A percentile compares a stretch with the other conserved stretches of the same genome.
phyloP scores from a whole-genome alignment of 2,888 invertebrate genomes.

The Patella ulyssiponensis region DNA sequence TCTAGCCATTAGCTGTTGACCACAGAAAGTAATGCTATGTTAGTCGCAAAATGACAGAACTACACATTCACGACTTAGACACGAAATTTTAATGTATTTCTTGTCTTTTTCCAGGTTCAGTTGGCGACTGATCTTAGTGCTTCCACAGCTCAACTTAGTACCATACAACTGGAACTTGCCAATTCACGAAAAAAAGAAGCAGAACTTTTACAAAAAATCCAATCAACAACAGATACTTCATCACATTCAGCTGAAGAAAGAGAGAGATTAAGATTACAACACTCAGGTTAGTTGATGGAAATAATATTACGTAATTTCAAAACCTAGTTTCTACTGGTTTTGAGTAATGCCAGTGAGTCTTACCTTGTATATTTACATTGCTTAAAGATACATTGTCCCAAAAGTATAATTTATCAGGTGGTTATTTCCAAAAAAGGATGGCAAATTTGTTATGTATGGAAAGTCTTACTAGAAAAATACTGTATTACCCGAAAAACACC shows the following conservation, averaged over 20 bases:
- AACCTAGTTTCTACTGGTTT: background rate
- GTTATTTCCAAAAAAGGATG: too few relatives aligned
- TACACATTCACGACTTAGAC: too few relatives aligned
- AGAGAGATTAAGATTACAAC: conserved; percentile 51
- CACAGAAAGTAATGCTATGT: too few relatives aligned
- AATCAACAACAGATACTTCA: conserved; percentile 42
- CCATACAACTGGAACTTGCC: conserved; percentile 61
- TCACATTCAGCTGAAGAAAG: conserved; percentile 55
- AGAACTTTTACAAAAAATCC: conserved; percentile 61
- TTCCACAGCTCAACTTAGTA: conserved; percentile 62
- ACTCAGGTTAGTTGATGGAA: conserved; percentile 45
- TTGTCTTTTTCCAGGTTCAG: conserved; percentile 46
- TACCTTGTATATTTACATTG: too few relatives aligned
- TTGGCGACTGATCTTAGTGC: conserved; percentile 59
- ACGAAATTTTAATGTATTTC: too few relatives aligned
- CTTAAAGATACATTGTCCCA: too few relatives aligned
- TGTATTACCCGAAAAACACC: too few relatives aligned
- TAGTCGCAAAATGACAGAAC: too few relatives aligned
- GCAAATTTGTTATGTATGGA: too few relatives aligned
- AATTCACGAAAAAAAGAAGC: conserved; percentile 60
- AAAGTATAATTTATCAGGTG: too few relatives aligned
- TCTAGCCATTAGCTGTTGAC: too few relatives aligned
- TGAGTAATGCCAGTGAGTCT: background rate
- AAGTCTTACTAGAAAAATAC: too few relatives aligned
- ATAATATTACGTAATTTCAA: background rate